Conservation (phyloP, 2,113 vertebrate species). For the Candoia aspera region DNA sequence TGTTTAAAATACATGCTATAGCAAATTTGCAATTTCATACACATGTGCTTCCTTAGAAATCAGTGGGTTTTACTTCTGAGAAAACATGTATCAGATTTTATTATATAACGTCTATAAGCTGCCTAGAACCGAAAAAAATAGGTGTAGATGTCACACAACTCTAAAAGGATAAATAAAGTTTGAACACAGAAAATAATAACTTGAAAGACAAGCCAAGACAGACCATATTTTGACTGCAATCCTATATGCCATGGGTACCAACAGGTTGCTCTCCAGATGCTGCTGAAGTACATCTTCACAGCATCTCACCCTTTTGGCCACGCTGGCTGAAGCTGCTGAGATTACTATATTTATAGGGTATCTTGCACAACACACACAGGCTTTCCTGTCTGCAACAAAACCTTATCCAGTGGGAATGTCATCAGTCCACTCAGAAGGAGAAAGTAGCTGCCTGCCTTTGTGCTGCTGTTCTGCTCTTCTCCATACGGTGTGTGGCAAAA, state of each 20-base stretch:
- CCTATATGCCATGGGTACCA: neutral
- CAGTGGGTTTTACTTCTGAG: neutral
- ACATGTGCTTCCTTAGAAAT: neutral
- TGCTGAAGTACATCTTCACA: neutral
- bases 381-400: neutral
- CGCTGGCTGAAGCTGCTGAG: neutral
- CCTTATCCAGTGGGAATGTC: neutral
- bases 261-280: neutral
- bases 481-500: neutral
- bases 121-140: neutral
- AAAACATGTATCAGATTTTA: neutral
- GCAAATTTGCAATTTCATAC: neutral
- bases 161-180: neutral
- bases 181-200: neutral
- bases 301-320: neutral
- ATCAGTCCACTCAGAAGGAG: neutral
- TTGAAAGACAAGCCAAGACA: neutral
- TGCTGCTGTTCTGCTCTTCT: neutral
- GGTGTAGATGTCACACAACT: neutral
- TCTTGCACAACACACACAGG: neutral
- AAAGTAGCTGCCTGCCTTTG: neutral
- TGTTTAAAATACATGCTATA: neutral
- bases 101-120: neutral
- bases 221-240: neutral
- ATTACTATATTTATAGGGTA: neutral